Evolutionary conservation across 2,113 vertebrate species (phyloP).

Genomic region (Thamnaconus septentrionalis): DNA sequence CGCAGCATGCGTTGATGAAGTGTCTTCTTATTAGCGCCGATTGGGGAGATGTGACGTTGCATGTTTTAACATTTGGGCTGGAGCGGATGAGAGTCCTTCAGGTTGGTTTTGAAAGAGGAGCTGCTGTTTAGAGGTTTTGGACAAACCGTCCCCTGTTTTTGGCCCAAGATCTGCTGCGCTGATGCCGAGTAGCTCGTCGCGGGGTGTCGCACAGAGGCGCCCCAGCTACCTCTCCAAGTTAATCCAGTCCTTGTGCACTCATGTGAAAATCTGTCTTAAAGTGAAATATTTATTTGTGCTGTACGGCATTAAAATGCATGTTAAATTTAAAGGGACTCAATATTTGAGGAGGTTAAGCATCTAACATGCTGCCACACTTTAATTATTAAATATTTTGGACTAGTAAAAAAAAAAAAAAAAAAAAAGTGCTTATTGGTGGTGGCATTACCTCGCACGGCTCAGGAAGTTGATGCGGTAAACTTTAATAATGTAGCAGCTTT

Average conservation of each 20-base stretch:
- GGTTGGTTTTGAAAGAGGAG: background rate
- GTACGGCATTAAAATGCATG: background rate
- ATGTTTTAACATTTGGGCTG: slow-evolving; percentile 16
- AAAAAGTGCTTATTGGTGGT: no score
- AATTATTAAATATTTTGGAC: no score
- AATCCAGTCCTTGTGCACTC: background rate
- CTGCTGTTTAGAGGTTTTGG: slow-evolving; percentile 1
- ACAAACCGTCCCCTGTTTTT: background rate
- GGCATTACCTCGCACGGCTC: no score
- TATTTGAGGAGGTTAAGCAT: background rate
- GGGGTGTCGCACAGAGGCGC: background rate
- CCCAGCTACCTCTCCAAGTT: background rate
- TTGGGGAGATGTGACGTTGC: slow-evolving; percentile 10
- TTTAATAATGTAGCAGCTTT: no score
- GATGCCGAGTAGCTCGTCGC: background rate
- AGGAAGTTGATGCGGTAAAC: no score
- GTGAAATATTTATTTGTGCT: background rate
- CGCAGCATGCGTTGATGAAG: background rate
- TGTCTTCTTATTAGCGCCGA: background rate
- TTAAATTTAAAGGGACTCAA: background rate
- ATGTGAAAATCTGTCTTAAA: background rate
- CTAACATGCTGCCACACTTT: no score
- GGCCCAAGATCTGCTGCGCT: background rate
- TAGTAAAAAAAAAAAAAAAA: no score
- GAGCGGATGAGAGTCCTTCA: background rate